phyloP scores from a whole-genome alignment of 2,888 invertebrate genomes.

The Drosophila mayaguana region DNA sequence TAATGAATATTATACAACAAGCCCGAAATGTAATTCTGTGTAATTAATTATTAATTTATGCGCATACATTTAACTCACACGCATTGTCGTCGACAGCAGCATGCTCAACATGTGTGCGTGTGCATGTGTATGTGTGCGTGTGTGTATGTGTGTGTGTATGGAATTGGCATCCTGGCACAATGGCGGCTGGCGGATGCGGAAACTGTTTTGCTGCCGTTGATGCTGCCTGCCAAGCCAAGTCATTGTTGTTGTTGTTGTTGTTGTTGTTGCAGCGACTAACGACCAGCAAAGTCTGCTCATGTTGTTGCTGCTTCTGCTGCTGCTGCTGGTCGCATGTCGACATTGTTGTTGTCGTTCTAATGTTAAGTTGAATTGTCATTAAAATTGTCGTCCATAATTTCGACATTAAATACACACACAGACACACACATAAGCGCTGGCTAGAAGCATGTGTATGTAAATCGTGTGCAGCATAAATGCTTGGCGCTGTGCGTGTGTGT shows the following conservation, averaged over 20 bases:
- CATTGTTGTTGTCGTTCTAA: constrained; percentile 76
- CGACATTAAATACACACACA: constrained; percentile 80
- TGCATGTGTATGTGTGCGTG: constrained; percentile 2
- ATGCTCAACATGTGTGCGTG: constrained; percentile 36
- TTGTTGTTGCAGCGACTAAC: constrained; percentile 28
- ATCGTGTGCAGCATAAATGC: constrained; percentile 78
- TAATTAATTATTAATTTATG: constrained; percentile 84
- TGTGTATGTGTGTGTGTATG: constrained; percentile 52
- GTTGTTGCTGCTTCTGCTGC: constrained; percentile 51
- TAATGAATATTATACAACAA: constrained; percentile 84
- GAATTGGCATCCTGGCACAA: constrained; percentile 79
- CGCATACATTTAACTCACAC: constrained; percentile 83
- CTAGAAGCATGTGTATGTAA: constrained; percentile 58
- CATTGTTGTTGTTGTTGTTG: constrained; percentile 41
- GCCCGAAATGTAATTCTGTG: constrained; percentile 84
- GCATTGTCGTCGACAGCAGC: constrained; percentile 76
- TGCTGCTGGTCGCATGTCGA: constrained; percentile 57
- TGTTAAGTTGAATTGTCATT: constrained; percentile 82
- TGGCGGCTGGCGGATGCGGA: constrained; percentile 80
- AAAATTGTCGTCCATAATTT: constrained; percentile 82
- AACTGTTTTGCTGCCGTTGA: constrained; percentile 80
- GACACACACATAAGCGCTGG: constrained; percentile 18
- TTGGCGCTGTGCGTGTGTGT: constrained; percentile 40
- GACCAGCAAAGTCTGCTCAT: constrained; percentile 36
- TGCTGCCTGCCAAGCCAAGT: constrained; percentile 74